Evolutionary conservation across 2,797 vertebrate genomes (phyloP).

Genomic region (Oreortyx pictus): DNA sequence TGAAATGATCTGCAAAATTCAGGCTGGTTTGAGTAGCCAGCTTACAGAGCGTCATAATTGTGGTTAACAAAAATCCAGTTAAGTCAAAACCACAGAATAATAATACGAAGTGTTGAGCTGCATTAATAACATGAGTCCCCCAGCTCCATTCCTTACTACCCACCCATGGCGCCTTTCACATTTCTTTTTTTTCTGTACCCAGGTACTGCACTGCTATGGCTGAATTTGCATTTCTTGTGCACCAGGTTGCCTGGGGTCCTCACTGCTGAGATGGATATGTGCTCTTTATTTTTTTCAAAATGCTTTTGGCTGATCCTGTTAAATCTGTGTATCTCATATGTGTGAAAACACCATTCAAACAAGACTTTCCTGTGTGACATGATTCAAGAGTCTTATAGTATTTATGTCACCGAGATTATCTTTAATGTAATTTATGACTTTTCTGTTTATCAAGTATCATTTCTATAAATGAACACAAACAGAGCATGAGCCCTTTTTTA

Average conservation of each 20-base stretch:
- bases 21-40: background rate
- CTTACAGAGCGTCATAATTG: background rate
- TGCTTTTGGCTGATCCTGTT: background rate
- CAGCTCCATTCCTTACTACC: background rate
- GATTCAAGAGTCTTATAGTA: background rate
- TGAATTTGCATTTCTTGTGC: background rate
- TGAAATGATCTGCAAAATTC: background rate
- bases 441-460: background rate
- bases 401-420: background rate
- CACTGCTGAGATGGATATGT: background rate
- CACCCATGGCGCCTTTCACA: background rate
- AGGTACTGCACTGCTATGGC: background rate
- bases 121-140: background rate
- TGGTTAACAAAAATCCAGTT: background rate
- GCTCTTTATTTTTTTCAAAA: slow-evolving; percentile 1
- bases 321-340: background rate
- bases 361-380: background rate
- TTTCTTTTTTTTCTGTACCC: background rate
- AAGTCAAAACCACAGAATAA: background rate
- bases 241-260: background rate
- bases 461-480: background rate
- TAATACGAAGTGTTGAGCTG: background rate
- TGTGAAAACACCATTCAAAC: background rate
- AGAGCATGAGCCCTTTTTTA: background rate
- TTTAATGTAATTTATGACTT: background rate